Evolutionary conservation across 2,888 invertebrate species (phyloP).

Genomic region (Lasioglossum marginatum): DNA sequence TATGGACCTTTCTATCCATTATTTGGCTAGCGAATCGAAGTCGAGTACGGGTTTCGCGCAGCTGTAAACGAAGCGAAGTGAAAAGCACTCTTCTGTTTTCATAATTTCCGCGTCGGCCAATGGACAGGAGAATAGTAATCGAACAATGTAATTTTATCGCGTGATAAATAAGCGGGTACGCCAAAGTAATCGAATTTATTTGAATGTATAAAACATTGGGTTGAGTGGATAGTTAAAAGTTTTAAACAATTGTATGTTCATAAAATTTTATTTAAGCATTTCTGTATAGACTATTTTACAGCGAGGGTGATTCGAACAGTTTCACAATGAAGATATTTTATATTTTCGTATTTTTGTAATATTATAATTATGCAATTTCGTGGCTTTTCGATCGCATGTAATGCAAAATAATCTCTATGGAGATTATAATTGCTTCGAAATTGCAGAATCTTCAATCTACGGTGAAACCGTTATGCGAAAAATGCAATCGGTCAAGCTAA

Average conservation of each 20-base stretch:
- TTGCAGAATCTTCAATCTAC: no score
- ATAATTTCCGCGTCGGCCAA: neutral
- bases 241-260: neutral
- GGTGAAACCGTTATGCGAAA: neutral
- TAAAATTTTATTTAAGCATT: neutral
- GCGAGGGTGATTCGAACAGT: no score
- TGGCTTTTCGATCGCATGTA: no score
- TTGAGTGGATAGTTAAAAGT: neutral
- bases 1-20: neutral
- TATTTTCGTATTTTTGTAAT: no score
- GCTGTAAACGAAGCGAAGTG: neutral
- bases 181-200: neutral
- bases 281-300: neutral
- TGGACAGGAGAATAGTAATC: neutral
- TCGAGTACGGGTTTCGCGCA: neutral
- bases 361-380: no score
- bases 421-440: neutral
- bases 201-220: neutral
- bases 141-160: neutral
- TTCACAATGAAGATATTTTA: no score
- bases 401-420: neutral
- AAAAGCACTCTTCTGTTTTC: neutral
- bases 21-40: slow-evolving; percentile 19
- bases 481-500: neutral
- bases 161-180: neutral